Conservation (phyloP, 2,888 invertebrate genomes). For the Omphaloscelis lunosa region DNA sequence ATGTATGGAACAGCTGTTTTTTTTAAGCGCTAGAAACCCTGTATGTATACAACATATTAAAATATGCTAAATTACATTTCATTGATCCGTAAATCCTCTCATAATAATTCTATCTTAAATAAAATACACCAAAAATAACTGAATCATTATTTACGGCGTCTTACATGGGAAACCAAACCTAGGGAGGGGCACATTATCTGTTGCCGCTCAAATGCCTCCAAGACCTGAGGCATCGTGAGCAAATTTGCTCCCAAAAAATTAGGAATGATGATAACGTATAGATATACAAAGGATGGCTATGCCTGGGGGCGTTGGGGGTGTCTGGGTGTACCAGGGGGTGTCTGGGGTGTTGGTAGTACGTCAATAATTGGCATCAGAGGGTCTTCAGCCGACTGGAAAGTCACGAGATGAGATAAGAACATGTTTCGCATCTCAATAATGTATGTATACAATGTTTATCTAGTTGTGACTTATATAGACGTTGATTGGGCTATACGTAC, state of each 20-base stretch:
- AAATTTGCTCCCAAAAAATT: conserved; percentile 58
- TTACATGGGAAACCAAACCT: not conserved
- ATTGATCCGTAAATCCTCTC: too few species aligned
- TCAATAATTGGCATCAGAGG: conserved; percentile 57
- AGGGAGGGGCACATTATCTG: conserved; percentile 43
- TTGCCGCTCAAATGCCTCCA: conserved; percentile 47
- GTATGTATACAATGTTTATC: conserved; percentile 16
- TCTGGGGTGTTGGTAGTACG: conserved; percentile 13
- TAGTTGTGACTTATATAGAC: not conserved
- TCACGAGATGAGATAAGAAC: conserved; percentile 48
- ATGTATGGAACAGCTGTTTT: too few species aligned
- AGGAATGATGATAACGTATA: conserved; percentile 38
- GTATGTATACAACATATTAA: too few species aligned
- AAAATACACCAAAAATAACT: not conserved
- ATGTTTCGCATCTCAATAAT: conserved; percentile 42
- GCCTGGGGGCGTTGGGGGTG: conserved; percentile 37
- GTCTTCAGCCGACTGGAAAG: conserved; percentile 63
- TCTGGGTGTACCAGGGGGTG: conserved; percentile 5
- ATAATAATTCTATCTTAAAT: not conserved
- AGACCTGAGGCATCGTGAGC: conserved; percentile 44
- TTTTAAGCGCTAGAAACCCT: too few species aligned
- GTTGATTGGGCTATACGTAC: not conserved
- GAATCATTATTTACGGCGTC: not conserved
- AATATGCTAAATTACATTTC: too few species aligned
- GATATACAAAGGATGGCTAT: conserved; percentile 37